Evolutionary conservation across 2,888 invertebrate species (phyloP).

Genomic region (Rhyacophila evoluta): DNA sequence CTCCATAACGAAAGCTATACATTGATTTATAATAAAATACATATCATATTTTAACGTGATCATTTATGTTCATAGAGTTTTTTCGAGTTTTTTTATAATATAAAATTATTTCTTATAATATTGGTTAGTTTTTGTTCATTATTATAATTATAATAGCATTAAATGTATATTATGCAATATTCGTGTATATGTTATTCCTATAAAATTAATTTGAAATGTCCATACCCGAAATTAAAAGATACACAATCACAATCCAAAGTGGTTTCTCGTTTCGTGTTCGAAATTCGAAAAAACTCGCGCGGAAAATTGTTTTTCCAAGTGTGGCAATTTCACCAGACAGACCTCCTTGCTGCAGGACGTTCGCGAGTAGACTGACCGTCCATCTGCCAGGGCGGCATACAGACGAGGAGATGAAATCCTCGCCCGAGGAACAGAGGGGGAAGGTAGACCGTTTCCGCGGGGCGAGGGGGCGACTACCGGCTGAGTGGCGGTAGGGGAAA

Average conservation of each 20-base stretch:
- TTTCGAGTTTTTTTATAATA: too few species aligned
- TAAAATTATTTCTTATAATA: too few species aligned
- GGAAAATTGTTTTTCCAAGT: background rate
- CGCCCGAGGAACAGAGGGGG: background rate
- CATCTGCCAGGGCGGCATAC: constrained; percentile 51
- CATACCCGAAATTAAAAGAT: constrained; percentile 33
- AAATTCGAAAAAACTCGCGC: constrained; percentile 32
- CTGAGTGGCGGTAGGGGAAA: constrained; percentile 20
- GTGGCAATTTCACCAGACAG: background rate
- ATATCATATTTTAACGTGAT: too few species aligned
- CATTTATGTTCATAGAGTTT: too few species aligned
- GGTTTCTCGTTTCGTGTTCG: background rate
- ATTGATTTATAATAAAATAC: too few species aligned
- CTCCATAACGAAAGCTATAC: too few species aligned
- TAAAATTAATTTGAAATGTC: background rate
- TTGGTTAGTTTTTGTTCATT: too few species aligned
- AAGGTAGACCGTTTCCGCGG: constrained; percentile 6
- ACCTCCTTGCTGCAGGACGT: constrained; percentile 32
- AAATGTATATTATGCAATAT: too few species aligned
- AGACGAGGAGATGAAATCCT: constrained; percentile 47
- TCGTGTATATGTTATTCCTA: too few species aligned
- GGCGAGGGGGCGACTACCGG: background rate
- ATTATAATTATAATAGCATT: too few species aligned
- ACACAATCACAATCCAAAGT: constrained; percentile 26
- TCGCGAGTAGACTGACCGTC: constrained; percentile 47